Conservation (phyloP, 2,888 invertebrate species). For the Odontomyia ornata region DNA sequence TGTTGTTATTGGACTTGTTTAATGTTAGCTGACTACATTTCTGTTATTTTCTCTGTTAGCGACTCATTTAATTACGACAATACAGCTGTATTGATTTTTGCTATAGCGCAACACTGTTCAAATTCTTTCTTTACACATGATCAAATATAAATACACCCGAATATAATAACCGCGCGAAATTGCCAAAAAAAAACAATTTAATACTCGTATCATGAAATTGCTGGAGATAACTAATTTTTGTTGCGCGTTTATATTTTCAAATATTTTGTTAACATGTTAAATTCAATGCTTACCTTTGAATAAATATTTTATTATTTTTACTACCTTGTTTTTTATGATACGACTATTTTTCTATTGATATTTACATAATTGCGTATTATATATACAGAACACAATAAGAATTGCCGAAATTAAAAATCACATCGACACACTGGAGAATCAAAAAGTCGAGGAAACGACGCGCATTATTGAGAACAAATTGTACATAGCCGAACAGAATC, state of each 20-base stretch:
- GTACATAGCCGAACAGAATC: conserved; percentile 81
- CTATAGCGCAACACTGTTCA: conserved; percentile 2
- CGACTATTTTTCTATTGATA: conserved; percentile 16
- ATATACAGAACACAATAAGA: conserved; percentile 71
- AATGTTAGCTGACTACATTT: not conserved
- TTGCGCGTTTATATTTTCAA: not conserved
- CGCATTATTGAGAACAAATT: conserved; percentile 78
- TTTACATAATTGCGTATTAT: conserved; percentile 11
- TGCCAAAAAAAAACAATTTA: no score
- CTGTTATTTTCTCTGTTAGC: not conserved
- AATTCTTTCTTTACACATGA: not conserved
- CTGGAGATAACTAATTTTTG: not conserved
- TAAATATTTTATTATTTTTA: not conserved
- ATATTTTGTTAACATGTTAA: no score
- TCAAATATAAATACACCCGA: not conserved
- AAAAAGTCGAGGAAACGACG: conserved; percentile 73
- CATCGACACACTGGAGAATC: conserved; percentile 68
- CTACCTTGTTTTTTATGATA: conserved; percentile 23
- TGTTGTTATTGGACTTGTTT: conserved; percentile 9
- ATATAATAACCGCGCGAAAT: not conserved
- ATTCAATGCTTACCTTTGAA: no score
- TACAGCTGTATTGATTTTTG: conserved; percentile 7
- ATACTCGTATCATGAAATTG: conserved; percentile 9
- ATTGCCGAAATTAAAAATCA: conserved; percentile 75
- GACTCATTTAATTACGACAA: not conserved